Evolutionary conservation across 1,140 invertebrate species (phyloP).

Genomic region (Rhopalosiphum maidis): DNA sequence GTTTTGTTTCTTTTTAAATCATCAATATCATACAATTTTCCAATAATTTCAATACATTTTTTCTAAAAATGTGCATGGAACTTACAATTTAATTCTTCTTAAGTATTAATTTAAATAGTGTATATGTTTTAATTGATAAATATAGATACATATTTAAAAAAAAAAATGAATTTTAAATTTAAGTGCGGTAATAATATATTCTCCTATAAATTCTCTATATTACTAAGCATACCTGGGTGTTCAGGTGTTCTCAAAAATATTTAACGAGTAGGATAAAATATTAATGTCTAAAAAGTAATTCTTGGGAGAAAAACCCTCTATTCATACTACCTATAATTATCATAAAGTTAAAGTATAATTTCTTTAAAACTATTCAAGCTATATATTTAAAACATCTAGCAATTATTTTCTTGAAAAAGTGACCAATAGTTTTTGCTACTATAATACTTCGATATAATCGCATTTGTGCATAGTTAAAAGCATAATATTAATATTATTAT

Average conservation of each 20-base stretch:
- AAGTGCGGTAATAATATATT: background rate
- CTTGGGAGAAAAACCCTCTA: background rate
- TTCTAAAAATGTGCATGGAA: background rate
- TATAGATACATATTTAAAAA: background rate
- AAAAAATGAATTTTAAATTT: background rate
- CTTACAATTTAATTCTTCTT: background rate
- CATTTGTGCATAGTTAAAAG: background rate
- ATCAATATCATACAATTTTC: too few relatives aligned
- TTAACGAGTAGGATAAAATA: background rate
- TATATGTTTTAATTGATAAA: background rate
- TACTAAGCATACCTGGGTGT: background rate
- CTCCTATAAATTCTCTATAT: background rate
- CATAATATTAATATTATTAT: background rate
- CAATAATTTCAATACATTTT: background rate
- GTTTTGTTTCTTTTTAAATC: too few relatives aligned
- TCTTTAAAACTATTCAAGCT: background rate
- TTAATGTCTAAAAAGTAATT: constrained; percentile 5
- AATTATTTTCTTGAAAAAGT: background rate
- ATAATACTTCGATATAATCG: background rate
- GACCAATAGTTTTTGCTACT: background rate
- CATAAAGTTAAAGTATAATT: background rate
- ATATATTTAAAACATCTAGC: background rate
- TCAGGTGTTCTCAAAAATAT: background rate
- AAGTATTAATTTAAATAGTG: background rate
- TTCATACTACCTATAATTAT: background rate